Base-by-base conservation (phyloP, 2,888 invertebrate genomes). In the Nemotelus nigrinus region DNA sequence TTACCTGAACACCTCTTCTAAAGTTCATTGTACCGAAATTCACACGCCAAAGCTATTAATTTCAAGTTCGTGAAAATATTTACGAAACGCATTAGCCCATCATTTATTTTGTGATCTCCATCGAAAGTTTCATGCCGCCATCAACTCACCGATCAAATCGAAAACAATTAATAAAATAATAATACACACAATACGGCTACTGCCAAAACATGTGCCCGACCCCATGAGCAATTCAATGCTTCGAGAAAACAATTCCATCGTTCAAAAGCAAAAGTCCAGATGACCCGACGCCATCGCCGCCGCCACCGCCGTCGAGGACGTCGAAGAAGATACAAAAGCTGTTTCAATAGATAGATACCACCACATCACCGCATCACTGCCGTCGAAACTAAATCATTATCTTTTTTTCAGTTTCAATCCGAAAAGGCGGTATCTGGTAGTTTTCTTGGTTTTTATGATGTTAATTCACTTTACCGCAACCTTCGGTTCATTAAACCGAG, bases 391-490 rank as follows among this genome's bases (percentile, higher is more conserved):
- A 57, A 71, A 71, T 71, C 71, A 71, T 71, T 71, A 55, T 71
- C 6, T 63, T 63, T 25, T 39, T 41, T 43, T 10, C 6, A 25
- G 25, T 25, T 25, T 47, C 71, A 7, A 2, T 44, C 7, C 2
- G 25, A 43, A 71, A 48, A 55, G 71, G 71, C 55, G 71, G 55
- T 57, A 57, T 71, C 71, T 71, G 53, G 71, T 47, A 65, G 65
- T 71, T 71, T 57, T 57, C 71, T 55, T 57, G 57, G 55, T 71
- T 71, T 48, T 43, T 55, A 44, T 44, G 43, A 55, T 71, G 71
- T 71, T 55, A 55, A 71, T 48, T 71, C 48, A 71, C 71, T 71
- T 71, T 71, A 71, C 71, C 71, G 71, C 71, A 71, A 71, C 71
- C 41, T 39, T 71, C 57, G 57, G 71, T 71, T 71, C 71, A 71